Base-by-base conservation (phyloP, 2,113 vertebrate species). In the Polyodon spathula region DNA sequence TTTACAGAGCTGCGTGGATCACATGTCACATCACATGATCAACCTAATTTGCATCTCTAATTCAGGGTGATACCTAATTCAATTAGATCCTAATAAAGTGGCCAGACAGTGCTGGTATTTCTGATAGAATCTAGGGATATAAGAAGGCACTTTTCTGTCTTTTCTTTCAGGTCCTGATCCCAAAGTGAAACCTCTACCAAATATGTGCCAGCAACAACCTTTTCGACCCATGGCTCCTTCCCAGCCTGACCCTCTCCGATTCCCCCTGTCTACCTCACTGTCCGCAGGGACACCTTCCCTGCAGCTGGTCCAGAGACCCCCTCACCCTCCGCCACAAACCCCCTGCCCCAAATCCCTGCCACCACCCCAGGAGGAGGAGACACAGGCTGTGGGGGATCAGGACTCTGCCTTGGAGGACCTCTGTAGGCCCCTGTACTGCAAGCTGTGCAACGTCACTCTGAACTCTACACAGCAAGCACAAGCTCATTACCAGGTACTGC, bases 401-500 rank as follows among this genome's bases (percentile, higher is more conserved):
- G 93, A 97, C 56, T 84, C 88, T 70, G 66, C 90, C 61, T 79
- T 98, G 83, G 93, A 93, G 75, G 96, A 97, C 65, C 86, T 98
- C 40, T 97, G 96, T 78, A 97, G 93, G 78, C 96, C 96, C n/a
- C 83, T 98, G 52, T 96, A 93, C 84, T 98, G 96, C 82, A 97
- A 93, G 77, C 93, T 98, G 71, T 98, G 96, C 81, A 97, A 97
- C 69, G 94, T 97, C 68, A 95, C 94, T 54, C 85, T 98, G 73
- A 98, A 98, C 78, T 98, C 96, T 0, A 88, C 93, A 1, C 96
- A 98, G 72, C 96, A 98, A 80, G 96, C 95, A 53, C 94, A 97
- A 74, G 95, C 96, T 67, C 96, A 98, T 76, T 98, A 98, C 80
- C 95, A 98, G 95, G 96, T 97, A 76, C 27, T 27, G 27, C 27